Evolutionary conservation across 2,888 invertebrate genomes (phyloP).

Genomic region (Drosophila subquinaria): DNA sequence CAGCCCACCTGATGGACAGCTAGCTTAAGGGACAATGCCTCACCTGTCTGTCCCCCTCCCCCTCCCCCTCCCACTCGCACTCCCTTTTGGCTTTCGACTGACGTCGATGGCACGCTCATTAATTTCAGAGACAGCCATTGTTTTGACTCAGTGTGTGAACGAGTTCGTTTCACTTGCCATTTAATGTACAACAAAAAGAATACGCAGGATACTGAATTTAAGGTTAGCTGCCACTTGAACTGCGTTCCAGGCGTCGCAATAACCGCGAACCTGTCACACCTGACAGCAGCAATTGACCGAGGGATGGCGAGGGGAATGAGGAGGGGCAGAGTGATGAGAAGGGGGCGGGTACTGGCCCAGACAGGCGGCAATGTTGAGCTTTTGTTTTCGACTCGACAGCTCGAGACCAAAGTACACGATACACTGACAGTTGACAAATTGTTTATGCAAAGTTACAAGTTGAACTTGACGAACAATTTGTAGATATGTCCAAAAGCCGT

Average conservation of each 20-base stretch:
- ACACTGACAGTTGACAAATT: constrained; percentile 80
- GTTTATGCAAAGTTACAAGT: constrained; percentile 70
- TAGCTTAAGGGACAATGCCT: constrained; percentile 1
- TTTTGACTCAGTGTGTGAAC: constrained; percentile 51
- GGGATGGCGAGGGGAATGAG: not conserved
- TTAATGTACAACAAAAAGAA: constrained; percentile 43
- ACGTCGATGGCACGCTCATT: constrained; percentile 64
- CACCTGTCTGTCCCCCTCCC: too few relatives aligned
- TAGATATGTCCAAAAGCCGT: constrained; percentile 50
- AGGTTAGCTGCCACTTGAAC: constrained; percentile 30
- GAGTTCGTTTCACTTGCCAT: constrained; percentile 63
- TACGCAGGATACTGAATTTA: constrained; percentile 23
- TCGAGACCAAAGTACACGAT: constrained; percentile 65
- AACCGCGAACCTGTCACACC: constrained; percentile 58
- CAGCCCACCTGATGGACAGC: constrained; percentile 37
- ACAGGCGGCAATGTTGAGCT: constrained; percentile 43
- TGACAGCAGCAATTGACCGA: constrained; percentile 68
- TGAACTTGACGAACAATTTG: constrained; percentile 58
- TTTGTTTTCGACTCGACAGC: constrained; percentile 71
- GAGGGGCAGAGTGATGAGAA: not conserved
- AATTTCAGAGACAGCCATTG: constrained; percentile 62
- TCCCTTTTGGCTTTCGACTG: not conserved
- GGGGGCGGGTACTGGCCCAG: constrained; percentile 8
- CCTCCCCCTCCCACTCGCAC: not conserved
- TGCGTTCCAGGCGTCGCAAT: constrained; percentile 44